phyloP scores from a whole-genome alignment of 37 sponge, comb jelly and placozoan species.

The Dysidea cf. avara region DNA sequence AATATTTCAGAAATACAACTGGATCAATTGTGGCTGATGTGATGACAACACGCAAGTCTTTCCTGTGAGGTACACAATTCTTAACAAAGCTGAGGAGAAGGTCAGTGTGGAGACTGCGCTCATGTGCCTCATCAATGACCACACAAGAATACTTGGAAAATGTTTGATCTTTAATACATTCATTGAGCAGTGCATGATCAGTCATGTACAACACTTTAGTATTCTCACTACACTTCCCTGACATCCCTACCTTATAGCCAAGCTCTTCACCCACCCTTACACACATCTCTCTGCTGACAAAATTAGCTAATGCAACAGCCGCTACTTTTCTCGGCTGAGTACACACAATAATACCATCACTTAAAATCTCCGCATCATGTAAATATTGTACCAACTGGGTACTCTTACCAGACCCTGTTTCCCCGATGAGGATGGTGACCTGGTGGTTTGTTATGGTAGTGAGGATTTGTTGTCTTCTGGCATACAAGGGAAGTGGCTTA shows the following conservation, averaged over 20 bases:
- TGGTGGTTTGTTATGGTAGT: slow-evolving; percentile 91
- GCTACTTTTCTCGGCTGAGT: slow-evolving; percentile 91
- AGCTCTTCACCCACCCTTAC: no score
- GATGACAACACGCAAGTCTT: slow-evolving; percentile 68
- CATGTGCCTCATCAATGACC: slow-evolving; percentile 87
- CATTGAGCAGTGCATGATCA: no score
- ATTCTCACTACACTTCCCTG: no score
- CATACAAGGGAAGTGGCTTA: no score
- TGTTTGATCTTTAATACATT: slow-evolving; percentile 43
- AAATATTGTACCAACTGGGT: slow-evolving; percentile 85
- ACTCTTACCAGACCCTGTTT: no score
- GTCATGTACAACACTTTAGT: slow-evolving; percentile 51
- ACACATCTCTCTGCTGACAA: no score
- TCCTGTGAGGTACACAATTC: slow-evolving; percentile 42
- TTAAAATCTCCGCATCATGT: slow-evolving; percentile 63
- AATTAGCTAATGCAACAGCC: slow-evolving; percentile 71
- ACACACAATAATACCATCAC: slow-evolving; percentile 53
- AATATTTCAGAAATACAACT: no score
- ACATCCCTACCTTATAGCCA: no score
- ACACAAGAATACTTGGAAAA: no score
- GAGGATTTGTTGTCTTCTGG: no score
- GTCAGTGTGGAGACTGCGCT: slow-evolving; percentile 82
- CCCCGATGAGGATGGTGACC: no score
- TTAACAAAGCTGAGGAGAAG: slow-evolving; percentile 69
- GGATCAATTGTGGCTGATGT: slow-evolving; percentile 89